phyloP scores from a whole-genome alignment of 1,140 invertebrate species.

The Drosophila yakuba region DNA sequence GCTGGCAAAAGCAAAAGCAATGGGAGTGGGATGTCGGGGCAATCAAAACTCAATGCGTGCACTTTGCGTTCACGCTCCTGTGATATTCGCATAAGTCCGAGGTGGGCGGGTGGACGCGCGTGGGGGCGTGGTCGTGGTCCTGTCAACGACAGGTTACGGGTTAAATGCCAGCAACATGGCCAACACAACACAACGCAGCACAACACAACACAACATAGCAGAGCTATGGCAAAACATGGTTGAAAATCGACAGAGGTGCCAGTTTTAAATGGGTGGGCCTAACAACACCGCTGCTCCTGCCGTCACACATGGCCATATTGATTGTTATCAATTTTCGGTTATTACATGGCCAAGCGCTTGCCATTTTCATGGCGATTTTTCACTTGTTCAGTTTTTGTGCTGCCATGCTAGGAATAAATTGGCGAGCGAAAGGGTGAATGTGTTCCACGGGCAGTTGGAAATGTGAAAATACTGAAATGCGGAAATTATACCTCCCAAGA shows the following conservation, averaged over 20 bases:
- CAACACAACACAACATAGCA: background rate
- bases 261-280: conserved; percentile 28
- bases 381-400: conserved; percentile 51
- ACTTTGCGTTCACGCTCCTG: conserved; percentile 58
- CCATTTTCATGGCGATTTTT: conserved; percentile 76
- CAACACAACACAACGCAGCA: conserved; percentile 8
- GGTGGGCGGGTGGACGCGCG: background rate
- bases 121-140: conserved; percentile 31
- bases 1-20: conserved; percentile 14
- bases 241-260: conserved; percentile 13
- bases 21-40: conserved; percentile 12
- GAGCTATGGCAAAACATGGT: background rate
- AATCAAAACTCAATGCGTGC: conserved; percentile 80
- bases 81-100: conserved; percentile 52
- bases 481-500: conserved; percentile 17
- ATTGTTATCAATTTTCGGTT: conserved; percentile 81
- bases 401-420: conserved; percentile 28
- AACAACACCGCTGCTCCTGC: conserved; percentile 35
- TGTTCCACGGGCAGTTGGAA: background rate
- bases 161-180: conserved; percentile 69
- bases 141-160: conserved; percentile 81
- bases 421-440: conserved; percentile 11
- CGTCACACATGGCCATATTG: conserved; percentile 71
- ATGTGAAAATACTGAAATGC: background rate
- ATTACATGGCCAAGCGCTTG: conserved; percentile 72